Evolutionary conservation across 2,113 vertebrate genomes (phyloP), one percentile per base, ranked within the genome.

Genomic region (Corydoras maculifer): DNA sequence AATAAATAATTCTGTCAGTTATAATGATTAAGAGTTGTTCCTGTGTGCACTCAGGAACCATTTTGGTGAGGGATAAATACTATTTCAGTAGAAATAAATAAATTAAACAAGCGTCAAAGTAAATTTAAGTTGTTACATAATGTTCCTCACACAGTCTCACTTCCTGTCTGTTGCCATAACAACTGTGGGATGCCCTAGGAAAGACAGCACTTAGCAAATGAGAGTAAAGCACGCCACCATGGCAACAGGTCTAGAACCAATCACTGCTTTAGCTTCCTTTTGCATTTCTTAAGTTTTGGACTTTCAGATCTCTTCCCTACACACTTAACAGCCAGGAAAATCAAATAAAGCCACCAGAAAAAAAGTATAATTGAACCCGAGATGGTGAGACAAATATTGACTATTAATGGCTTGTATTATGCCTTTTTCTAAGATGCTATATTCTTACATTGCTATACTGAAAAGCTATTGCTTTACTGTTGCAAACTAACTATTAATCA

Each of bases 131-230:
- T 48, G 70, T 82, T 81, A 82, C 75, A 65, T 78, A 84, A 81
- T 75, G 53, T 43, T 43, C 35, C 62, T 29, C 48, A 68, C 43
- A 68, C 72, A 75, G 78, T 75, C 78, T 82, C 82, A 84, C 82
- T 78, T 86, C 74, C 67, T 69, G 82, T 82, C 80, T 82, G 84
- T 88, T 87, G 84, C 85, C 79, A 87, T 84, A 82, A 85, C 86
- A 84, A 88, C 87, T 50, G 65, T 69, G 80, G 74, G 69, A 74
- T 71, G 63, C 72, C 75, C 58, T 69, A 30, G 65, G 79, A 74
- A 74, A 76, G 74, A 78, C 62, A 68, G 74, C 75, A 70, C 50
- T 73, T 73, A 65, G 76, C 71, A 73, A 83, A 84, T 74, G 54
- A 82, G 68, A 77, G 65, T 48, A 69, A 51, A 69, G 69, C 73